Conservation (phyloP, 53 echinoderm and acorn worm genomes). For the Holothuria leucospilota region DNA sequence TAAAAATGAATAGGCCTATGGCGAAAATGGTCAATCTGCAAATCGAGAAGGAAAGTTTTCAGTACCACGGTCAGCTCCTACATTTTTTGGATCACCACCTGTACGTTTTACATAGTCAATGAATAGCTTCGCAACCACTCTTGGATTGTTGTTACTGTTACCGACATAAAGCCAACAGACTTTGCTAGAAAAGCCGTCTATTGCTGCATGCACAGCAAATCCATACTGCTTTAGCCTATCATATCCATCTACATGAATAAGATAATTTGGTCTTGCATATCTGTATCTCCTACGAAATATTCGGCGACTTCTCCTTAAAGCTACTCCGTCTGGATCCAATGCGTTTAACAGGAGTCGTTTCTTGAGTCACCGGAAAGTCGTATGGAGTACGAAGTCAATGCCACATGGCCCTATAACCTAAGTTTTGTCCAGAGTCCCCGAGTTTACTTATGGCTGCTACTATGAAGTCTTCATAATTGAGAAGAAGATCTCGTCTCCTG, state of each 20-base stretch:
- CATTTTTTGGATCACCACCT: neutral
- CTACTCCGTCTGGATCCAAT: conserved; percentile 26
- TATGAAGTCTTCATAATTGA: neutral
- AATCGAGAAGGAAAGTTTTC: neutral
- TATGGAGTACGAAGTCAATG: conserved; percentile 5
- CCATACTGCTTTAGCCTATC: conserved; percentile 1
- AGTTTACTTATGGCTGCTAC: neutral
- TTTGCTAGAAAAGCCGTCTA: conserved; percentile 36
- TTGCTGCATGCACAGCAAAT: conserved; percentile 21
- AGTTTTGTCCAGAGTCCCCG: conserved; percentile 9
- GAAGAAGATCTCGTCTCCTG: neutral
- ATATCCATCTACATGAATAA: conserved; percentile 19
- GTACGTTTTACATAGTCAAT: neutral
- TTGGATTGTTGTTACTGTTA: conserved; percentile 19
- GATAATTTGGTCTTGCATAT: conserved; percentile 16
- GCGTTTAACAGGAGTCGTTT: neutral
- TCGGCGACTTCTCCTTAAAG: conserved; percentile 5
- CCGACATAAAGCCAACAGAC: neutral
- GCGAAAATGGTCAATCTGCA: too few relatives aligned
- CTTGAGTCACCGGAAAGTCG: neutral
- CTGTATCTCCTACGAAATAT: neutral
- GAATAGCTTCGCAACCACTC: neutral
- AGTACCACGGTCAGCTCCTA: conserved; percentile 3
- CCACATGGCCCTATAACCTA: conserved; percentile 31
- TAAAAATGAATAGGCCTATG: too few relatives aligned